These are phyloP conservation scores for Urocitellus parryii DNA, from an alignment of 2,113 vertebrate genomes.

Conservation along the genomic window DNA sequence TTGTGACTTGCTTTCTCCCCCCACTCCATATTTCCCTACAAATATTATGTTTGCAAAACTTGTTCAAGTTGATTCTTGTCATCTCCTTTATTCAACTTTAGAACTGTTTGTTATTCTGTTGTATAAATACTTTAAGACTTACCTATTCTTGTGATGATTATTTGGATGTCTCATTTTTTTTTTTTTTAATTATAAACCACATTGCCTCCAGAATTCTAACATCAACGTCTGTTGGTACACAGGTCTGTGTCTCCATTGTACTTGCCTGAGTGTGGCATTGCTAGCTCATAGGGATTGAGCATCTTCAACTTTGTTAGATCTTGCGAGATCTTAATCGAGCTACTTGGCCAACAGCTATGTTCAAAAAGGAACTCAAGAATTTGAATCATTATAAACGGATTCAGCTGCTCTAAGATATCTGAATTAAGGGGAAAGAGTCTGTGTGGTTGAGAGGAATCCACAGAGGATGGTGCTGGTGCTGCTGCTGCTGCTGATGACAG, in stretches of 20 bases:
- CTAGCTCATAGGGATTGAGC: background rate
- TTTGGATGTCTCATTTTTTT: background rate
- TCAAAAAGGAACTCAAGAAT: background rate
- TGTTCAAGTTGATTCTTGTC: background rate
- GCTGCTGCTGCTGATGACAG: background rate
- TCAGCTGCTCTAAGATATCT: background rate
- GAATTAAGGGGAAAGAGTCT: background rate
- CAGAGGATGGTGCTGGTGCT: background rate
- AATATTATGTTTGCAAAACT: slow-evolving; percentile 47
- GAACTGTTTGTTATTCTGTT: background rate
- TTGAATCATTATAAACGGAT: background rate
- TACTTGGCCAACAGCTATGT: background rate
- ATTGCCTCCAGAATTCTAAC: background rate
- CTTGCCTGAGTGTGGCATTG: background rate
- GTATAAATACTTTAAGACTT: background rate
- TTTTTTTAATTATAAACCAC: background rate
- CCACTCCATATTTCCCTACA: background rate
- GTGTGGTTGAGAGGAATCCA: background rate
- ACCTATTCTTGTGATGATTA: background rate
- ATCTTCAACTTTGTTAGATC: background rate
- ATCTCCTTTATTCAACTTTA: background rate
- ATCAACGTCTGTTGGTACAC: background rate
- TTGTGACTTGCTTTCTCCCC: background rate
- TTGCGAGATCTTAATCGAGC: background rate
- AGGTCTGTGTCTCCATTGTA: background rate